Percentiles rank a stretch among this genome's conserved stretches.
phyloP scores from a whole-genome alignment of 2,797 vertebrate species.

The Peromyscus nudipes region DNA sequence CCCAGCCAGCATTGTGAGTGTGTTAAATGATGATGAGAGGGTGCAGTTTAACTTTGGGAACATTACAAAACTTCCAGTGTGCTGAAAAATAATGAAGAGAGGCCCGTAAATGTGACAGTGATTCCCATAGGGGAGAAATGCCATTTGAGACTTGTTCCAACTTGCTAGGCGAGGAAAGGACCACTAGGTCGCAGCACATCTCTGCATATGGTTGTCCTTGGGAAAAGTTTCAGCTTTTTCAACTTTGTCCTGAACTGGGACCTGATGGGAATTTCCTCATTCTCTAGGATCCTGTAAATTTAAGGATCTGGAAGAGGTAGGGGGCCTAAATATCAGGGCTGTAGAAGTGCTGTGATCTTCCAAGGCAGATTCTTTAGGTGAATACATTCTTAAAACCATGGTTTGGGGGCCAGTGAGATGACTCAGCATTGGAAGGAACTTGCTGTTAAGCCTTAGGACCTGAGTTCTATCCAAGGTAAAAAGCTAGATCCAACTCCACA shows the following conservation, averaged over 20 bases:
- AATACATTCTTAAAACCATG: not conserved
- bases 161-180: constrained; percentile 94
- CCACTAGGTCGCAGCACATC: constrained; percentile 92
- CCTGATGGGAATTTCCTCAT: constrained; percentile 53
- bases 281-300: constrained; percentile 6
- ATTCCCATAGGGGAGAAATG: constrained; percentile 91
- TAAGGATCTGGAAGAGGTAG: not conserved
- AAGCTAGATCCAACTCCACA: not conserved
- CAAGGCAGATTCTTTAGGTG: not conserved
- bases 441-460: not conserved
- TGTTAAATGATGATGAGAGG: not conserved
- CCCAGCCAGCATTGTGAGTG: not conserved
- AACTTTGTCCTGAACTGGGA: constrained; percentile 34
- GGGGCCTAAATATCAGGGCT: constrained; percentile 40
- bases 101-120: constrained; percentile 91
- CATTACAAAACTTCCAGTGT: not conserved
- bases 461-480: not conserved
- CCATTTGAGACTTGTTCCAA: constrained; percentile 92
- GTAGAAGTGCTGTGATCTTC: rapidly evolving
- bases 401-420: not conserved
- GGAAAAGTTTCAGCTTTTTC: constrained; percentile 69
- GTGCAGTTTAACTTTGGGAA: not conserved
- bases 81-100: constrained; percentile 86
- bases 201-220: constrained; percentile 84
- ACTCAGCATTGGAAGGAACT: not conserved